Evolutionary conservation across 2,888 invertebrate genomes (phyloP), one percentile per base, ranked within the genome.

Genomic region (Harpagoxenus sublaevis): DNA sequence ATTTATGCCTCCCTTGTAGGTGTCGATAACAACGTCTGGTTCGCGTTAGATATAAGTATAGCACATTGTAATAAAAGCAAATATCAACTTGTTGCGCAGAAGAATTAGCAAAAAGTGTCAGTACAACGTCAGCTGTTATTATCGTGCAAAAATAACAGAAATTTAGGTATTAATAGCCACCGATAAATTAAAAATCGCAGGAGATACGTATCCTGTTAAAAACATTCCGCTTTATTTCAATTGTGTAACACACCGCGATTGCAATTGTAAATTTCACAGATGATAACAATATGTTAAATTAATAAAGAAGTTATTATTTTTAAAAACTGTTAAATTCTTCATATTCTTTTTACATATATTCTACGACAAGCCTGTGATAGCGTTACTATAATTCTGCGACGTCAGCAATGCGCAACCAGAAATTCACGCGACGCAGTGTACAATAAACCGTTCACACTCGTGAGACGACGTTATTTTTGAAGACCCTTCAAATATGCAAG

Each of bases 31-130:
- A 48, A 8, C 57, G 23, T 60, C 18, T 48, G 42, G 18, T 42
- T 78, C 53, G 28, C 39, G 35, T 35, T 60, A 48, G 48, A 51
- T 15, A 48, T n/a, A 79, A 73, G n/a, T 60, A 81, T 51, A 81
- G 57, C 23, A 60, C 10, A 48, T 71, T 57, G 55, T 71, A 70
- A 45, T 51, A 81, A 81, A 81, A 81, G 39, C 74, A 81, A 81
- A 62, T 60, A 62, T 81, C 60, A 73, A 81, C 74, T 79, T 57
- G 73, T 79, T 71, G 45, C 48, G 23, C 35, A 73, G 71, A 71
- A 60, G 48, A 71, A 79, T 45, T 31, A 48, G 39, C 55, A 81
- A 81, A 73, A 73, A 48, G 12, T 28, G 9, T 60, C 45, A 23
- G 10, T 60, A 35, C 23, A 68, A 68, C n/a, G 48, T 23, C 48